Evolutionary conservation across 2,113 vertebrate species (phyloP).

Genomic region (Stegostoma tigrinum): DNA sequence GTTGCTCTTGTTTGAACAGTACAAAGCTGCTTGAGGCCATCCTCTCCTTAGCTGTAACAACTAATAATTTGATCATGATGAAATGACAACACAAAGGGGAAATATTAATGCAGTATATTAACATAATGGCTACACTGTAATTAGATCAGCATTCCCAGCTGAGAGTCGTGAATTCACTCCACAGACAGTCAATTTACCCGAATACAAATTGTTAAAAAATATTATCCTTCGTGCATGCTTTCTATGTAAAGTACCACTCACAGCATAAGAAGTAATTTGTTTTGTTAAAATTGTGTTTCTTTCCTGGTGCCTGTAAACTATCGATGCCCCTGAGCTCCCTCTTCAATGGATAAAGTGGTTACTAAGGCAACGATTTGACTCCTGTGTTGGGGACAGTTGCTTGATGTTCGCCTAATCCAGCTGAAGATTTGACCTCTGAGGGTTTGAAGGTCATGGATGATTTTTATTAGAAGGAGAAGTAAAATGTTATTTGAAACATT

Average conservation of each 20-base stretch:
- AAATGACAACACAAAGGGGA: constrained; percentile 28
- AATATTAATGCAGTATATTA: constrained; percentile 34
- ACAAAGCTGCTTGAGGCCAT: not conserved
- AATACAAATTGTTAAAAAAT: constrained; percentile 27
- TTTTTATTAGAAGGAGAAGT: not conserved
- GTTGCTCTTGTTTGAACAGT: not conserved
- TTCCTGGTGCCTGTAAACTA: constrained; percentile 11
- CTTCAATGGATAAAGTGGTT: constrained; percentile 7
- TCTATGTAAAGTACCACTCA: constrained; percentile 13
- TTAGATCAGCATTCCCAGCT: constrained; percentile 28
- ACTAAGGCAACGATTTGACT: not conserved
- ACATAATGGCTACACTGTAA: not conserved
- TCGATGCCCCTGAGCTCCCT: constrained; percentile 1
- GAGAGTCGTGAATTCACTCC: constrained; percentile 23
- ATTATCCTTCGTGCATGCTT: not conserved
- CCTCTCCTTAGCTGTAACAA: not conserved
- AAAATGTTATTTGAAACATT: constrained; percentile 1
- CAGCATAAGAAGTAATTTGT: not conserved
- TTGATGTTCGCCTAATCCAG: constrained; percentile 1
- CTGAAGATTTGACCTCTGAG: constrained; percentile 18
- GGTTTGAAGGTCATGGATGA: constrained; percentile 3
- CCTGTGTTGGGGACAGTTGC: not conserved
- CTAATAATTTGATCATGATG: constrained; percentile 24
- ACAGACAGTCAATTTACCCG: not conserved
- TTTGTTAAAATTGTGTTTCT: constrained; percentile 24